phyloP scores from a whole-genome alignment of 2,797 vertebrate species.

The Pangasius larnaudii region DNA sequence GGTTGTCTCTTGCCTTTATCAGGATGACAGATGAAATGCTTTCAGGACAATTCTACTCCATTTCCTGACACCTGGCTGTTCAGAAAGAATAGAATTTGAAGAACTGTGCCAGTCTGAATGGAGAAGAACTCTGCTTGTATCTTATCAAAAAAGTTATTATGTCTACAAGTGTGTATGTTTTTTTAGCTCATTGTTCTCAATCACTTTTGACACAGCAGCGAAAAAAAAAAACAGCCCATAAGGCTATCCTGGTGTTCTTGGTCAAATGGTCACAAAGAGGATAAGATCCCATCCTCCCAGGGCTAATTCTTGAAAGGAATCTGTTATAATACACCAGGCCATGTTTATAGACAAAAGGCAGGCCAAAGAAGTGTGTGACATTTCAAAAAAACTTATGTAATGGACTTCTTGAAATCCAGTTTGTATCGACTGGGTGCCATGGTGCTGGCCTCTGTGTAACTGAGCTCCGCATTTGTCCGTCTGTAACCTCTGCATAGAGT shows the following conservation, averaged over 20 bases:
- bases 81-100: conserved; percentile 45
- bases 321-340: conserved; percentile 50
- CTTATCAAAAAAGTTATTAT: conserved; percentile 20
- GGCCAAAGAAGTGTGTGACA: conserved; percentile 51
- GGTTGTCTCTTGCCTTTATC: conserved; percentile 78
- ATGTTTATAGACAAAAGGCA: conserved; percentile 59
- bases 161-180: conserved; percentile 7
- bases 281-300: conserved; percentile 43
- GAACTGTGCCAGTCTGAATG: neutral
- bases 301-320: conserved; percentile 46
- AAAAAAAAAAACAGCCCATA: conserved; percentile 19
- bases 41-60: conserved; percentile 50
- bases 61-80: conserved; percentile 46
- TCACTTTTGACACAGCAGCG: neutral
- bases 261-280: conserved; percentile 33
- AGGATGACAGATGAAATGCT: conserved; percentile 75
- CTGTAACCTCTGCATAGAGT: conserved; percentile 38
- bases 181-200: neutral
- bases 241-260: conserved; percentile 24
- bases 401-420: conserved; percentile 62
- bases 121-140: conserved; percentile 20
- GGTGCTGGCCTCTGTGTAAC: conserved; percentile 60
- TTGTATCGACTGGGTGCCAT: conserved; percentile 60
- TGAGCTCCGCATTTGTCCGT: conserved; percentile 68
- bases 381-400: conserved; percentile 57